phyloP scores from a whole-genome alignment of 2,888 invertebrate genomes.

The Epinotia bilunana region DNA sequence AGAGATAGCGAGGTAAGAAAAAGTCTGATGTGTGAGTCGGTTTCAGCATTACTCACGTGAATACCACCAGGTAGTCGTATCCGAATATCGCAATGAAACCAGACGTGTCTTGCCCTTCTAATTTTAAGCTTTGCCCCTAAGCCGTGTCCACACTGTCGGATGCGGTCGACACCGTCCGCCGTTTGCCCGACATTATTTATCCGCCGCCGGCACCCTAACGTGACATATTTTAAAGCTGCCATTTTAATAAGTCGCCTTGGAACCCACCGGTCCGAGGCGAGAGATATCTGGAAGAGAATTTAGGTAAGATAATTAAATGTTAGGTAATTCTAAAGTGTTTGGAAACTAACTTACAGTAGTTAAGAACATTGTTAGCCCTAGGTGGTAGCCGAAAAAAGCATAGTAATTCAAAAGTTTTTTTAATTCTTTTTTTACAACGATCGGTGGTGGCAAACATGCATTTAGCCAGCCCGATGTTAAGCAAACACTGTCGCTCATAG shows the following conservation, averaged over 20 bases:
- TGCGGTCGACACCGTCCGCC: constrained; percentile 53
- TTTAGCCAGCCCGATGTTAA: too few relatives aligned
- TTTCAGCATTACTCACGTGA: too few relatives aligned
- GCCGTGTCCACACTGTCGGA: constrained; percentile 50
- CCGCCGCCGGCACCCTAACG: constrained; percentile 69
- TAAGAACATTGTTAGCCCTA: too few relatives aligned
- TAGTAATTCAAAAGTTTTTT: not conserved
- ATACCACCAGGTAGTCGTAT: too few relatives aligned
- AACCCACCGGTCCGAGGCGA: constrained; percentile 64
- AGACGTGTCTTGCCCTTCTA: not conserved
- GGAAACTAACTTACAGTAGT: too few relatives aligned
- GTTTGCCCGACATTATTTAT: constrained; percentile 76
- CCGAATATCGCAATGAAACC: too few relatives aligned
- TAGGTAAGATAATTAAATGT: not conserved
- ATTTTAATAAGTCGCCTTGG: constrained; percentile 80
- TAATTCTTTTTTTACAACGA: too few relatives aligned
- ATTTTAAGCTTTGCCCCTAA: not conserved
- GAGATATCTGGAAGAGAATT: constrained; percentile 54
- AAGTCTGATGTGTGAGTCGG: too few relatives aligned
- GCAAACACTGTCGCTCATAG: too few relatives aligned
- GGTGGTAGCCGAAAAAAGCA: not conserved
- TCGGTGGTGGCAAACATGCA: too few relatives aligned
- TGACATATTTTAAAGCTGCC: constrained; percentile 81
- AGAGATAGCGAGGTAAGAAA: too few relatives aligned
- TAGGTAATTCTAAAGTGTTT: not conserved